phyloP scores from a whole-genome alignment of 2,797 vertebrate species.

The Enteromius argenteus region DNA sequence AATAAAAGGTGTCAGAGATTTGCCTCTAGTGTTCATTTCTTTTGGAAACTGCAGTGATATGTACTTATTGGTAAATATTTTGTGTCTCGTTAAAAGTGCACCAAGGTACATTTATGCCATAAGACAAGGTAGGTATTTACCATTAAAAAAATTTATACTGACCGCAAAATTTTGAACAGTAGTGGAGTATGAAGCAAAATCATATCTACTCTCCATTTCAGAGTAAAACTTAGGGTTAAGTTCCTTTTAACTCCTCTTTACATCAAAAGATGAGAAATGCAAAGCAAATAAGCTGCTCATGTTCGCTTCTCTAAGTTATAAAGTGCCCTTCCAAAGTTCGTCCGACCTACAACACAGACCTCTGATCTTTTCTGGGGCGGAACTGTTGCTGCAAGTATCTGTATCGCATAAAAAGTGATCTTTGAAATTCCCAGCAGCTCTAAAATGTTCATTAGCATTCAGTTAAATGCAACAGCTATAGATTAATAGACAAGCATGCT shows the following conservation, averaged over 20 bases:
- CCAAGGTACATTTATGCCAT: too few species aligned
- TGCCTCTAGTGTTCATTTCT: too few species aligned
- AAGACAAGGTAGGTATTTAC: too few species aligned
- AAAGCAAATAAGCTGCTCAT: conserved; percentile 4
- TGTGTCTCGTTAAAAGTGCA: too few species aligned
- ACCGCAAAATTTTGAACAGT: neutral
- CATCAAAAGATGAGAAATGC: neutral
- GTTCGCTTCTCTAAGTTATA: neutral
- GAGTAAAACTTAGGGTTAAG: neutral
- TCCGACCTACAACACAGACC: conserved; percentile 24
- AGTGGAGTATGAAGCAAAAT: neutral
- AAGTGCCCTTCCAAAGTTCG: conserved; percentile 12
- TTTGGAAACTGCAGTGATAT: too few species aligned
- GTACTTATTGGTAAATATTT: too few species aligned
- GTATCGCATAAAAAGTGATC: conserved; percentile 34
- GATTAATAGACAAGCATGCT: conserved; percentile 36
- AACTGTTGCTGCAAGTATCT: conserved; percentile 14
- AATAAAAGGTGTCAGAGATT: too few species aligned
- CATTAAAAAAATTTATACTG: neutral
- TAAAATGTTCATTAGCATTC: conserved; percentile 42
- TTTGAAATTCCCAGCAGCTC: conserved; percentile 30
- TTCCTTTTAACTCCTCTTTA: neutral
- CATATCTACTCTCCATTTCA: neutral
- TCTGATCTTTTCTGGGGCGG: conserved; percentile 14
- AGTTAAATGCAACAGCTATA: conserved; percentile 24